Conservation (phyloP, 2,113 vertebrate species). For the Ictalurus furcatus region DNA sequence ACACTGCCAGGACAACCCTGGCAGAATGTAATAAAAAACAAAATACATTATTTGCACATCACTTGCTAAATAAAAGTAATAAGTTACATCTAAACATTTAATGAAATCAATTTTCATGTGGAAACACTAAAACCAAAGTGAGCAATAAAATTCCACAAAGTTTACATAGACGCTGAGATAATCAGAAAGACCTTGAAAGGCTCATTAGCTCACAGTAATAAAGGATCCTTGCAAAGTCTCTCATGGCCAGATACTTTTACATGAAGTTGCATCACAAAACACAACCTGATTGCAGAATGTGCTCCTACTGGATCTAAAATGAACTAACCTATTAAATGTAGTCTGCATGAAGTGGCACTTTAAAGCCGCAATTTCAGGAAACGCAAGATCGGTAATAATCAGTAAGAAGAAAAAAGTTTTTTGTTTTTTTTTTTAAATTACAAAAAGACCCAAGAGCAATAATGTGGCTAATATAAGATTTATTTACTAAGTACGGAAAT, state of each 20-base stretch:
- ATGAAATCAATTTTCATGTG: not conserved
- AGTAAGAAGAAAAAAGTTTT: too few species aligned
- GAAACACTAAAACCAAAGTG: not conserved
- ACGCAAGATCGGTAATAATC: not conserved
- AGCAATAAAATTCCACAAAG: not conserved
- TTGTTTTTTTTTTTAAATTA: too few species aligned
- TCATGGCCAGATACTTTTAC: not conserved
- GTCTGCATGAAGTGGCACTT: not conserved
- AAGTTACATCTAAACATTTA: not conserved
- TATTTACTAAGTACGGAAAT: not conserved
- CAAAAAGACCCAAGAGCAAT: not conserved
- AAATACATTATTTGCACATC: not conserved
- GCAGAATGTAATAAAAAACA: not conserved
- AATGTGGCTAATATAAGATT: not conserved
- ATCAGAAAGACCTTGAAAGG: not conserved
- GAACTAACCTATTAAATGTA: not conserved
- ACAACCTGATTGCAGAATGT: not conserved
- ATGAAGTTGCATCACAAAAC: not conserved
- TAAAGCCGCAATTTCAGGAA: not conserved
- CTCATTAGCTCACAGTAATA: not conserved
- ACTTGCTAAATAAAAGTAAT: not conserved
- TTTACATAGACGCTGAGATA: not conserved
- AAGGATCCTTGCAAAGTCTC: not conserved
- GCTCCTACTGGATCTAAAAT: not conserved
- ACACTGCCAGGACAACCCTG: slow-evolving; percentile 80